These are phyloP conservation scores for Panopea generosa DNA, from an alignment of 2,888 invertebrate genomes.

Conservation along the genomic window DNA sequence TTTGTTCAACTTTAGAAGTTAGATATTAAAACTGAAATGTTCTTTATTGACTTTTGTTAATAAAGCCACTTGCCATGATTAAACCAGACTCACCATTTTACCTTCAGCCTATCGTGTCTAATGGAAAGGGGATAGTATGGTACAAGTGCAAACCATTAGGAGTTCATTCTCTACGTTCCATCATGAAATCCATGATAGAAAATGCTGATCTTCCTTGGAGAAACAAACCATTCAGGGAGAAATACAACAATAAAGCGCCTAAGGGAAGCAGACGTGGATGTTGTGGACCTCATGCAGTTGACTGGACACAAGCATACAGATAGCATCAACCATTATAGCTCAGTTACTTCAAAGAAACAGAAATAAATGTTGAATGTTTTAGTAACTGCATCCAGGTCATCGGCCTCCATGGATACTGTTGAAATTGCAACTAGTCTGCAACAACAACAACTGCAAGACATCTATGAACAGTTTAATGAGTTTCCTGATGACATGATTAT, in stretches of 20 bases:
- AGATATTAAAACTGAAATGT: no score
- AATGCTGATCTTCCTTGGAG: background rate
- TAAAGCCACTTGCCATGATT: slow-evolving; percentile 1
- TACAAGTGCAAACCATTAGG: background rate
- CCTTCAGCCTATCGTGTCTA: background rate
- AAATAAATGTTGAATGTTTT: slow-evolving; percentile 4
- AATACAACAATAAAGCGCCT: slow-evolving; percentile 5
- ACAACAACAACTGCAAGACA: no score
- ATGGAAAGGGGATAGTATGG: background rate
- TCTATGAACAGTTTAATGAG: no score
- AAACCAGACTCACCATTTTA: slow-evolving; percentile 11
- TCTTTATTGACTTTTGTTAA: no score
- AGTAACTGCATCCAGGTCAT: no score
- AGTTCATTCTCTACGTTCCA: slow-evolving; percentile 1
- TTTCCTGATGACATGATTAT: no score
- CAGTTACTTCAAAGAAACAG: background rate
- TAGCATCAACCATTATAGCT: background rate
- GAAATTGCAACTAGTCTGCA: no score
- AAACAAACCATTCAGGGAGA: slow-evolving; percentile 3
- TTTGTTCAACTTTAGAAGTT: no score
- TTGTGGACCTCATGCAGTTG: background rate
- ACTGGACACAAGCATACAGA: no score
- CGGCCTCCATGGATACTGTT: no score
- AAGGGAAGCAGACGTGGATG: slow-evolving; percentile 1
- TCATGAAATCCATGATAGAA: slow-evolving; percentile 6